phyloP scores from a whole-genome alignment of 1,140 invertebrate genomes.

The Kradibia gibbosae region DNA sequence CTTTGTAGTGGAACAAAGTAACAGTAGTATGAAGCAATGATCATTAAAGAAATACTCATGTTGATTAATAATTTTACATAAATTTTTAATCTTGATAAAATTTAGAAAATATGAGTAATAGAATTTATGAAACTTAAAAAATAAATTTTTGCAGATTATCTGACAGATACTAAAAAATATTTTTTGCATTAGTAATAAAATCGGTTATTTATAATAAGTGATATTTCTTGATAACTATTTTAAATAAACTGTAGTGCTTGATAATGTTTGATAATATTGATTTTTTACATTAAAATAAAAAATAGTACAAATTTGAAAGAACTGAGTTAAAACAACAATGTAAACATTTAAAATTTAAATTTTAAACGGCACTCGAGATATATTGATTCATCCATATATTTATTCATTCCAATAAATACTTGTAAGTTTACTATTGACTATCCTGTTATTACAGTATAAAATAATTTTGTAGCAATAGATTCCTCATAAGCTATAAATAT shows the following conservation, averaged over 20 bases:
- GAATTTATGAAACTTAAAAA: neutral
- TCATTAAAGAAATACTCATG: constrained; percentile 1
- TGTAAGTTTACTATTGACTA: neutral
- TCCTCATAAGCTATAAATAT: neutral
- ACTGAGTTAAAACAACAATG: too few relatives aligned
- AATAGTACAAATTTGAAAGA: too few relatives aligned
- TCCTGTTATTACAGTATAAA: neutral
- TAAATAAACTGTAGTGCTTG: too few relatives aligned
- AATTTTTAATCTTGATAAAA: neutral
- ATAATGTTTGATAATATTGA: too few relatives aligned
- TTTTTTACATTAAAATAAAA: too few relatives aligned
- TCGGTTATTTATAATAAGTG: too few relatives aligned
- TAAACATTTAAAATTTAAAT: too few relatives aligned
- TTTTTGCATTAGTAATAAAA: too few relatives aligned
- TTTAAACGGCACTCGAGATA: too few relatives aligned
- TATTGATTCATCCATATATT: neutral
- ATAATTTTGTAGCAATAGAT: neutral
- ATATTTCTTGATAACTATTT: too few relatives aligned
- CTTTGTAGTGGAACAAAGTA: neutral
- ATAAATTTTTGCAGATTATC: neutral
- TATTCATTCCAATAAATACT: neutral
- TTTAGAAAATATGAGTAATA: neutral
- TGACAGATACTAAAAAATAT: too few relatives aligned
- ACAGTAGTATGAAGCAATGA: constrained; percentile 3
- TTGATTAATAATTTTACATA: constrained; percentile 4